Evolutionary conservation across 1,140 invertebrate genomes (phyloP).

Genomic region (Thaumetopoea pityocampa): DNA sequence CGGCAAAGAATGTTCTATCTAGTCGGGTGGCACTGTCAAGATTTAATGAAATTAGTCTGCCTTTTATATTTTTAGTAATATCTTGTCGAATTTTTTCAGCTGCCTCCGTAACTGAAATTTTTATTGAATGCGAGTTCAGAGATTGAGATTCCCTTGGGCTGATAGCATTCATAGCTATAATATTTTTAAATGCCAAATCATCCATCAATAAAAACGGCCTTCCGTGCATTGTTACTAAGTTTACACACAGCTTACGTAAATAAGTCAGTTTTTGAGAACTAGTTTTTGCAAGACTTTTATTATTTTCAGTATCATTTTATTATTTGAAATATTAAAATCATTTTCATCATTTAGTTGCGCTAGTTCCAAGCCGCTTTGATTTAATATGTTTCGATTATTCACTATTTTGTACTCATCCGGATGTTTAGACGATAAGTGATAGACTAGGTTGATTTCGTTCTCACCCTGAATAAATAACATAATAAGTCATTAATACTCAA

Average conservation of each 20-base stretch:
- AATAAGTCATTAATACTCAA: too few species aligned
- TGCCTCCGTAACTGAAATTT: neutral
- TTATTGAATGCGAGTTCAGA: neutral
- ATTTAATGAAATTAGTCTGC: neutral
- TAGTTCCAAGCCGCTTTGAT: too few species aligned
- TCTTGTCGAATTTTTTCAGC: neutral
- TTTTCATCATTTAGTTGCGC: too few species aligned
- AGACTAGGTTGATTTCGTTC: neutral
- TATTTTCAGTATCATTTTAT: too few species aligned
- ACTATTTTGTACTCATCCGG: constrained; percentile 3
- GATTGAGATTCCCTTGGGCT: neutral
- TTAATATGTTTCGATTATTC: neutral
- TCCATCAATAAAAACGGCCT: neutral
- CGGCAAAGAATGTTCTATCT: neutral
- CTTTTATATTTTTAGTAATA: neutral
- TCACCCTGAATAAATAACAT: constrained; percentile 2
- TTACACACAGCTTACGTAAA: neutral
- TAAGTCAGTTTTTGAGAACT: neutral
- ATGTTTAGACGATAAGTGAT: constrained; percentile 1
- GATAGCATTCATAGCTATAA: neutral
- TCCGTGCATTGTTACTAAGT: neutral
- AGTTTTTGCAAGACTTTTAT: neutral
- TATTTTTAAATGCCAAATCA: neutral
- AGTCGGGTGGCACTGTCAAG: neutral
- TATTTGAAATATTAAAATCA: too few species aligned